phyloP scores from a whole-genome alignment of 2,113 vertebrate genomes.

The Cyphomyrus plagiostoma region DNA sequence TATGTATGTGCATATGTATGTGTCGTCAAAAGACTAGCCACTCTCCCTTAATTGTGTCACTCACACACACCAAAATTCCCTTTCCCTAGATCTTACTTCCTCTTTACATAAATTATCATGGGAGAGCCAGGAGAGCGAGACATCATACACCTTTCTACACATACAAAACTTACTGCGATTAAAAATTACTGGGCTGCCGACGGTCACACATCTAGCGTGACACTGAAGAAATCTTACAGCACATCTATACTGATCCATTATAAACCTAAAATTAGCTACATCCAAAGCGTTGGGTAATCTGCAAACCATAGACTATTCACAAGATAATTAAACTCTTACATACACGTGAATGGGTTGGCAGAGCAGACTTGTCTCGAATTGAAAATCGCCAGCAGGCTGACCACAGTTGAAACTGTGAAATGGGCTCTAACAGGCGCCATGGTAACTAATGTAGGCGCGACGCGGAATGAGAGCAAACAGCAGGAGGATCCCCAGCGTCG shows the following conservation, averaged over 20 bases:
- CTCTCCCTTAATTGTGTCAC: background rate
- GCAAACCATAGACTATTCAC: background rate
- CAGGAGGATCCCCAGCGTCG: conserved; percentile 40
- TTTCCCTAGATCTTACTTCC: background rate
- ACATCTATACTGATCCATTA: background rate
- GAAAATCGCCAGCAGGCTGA: background rate
- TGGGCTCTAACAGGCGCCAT: conserved; percentile 31
- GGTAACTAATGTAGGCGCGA: conserved; percentile 45
- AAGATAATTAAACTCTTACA: background rate
- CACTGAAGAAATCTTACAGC: background rate
- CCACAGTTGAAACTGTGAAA: background rate
- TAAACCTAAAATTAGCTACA: background rate
- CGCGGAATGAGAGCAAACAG: conserved; percentile 58
- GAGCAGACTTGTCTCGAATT: background rate
- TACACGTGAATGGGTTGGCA: too few species aligned
- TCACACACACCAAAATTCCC: background rate
- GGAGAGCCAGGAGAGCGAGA: background rate
- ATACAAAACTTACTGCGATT: background rate
- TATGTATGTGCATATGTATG: background rate
- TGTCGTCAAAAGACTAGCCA: background rate
- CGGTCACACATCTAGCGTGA: background rate
- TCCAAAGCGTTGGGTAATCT: background rate
- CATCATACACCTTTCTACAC: background rate
- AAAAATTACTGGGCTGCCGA: background rate
- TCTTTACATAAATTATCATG: background rate